These are phyloP conservation scores for Acholoe squamosa DNA, from an alignment of 2,888 invertebrate genomes.

Conservation along the genomic window DNA sequence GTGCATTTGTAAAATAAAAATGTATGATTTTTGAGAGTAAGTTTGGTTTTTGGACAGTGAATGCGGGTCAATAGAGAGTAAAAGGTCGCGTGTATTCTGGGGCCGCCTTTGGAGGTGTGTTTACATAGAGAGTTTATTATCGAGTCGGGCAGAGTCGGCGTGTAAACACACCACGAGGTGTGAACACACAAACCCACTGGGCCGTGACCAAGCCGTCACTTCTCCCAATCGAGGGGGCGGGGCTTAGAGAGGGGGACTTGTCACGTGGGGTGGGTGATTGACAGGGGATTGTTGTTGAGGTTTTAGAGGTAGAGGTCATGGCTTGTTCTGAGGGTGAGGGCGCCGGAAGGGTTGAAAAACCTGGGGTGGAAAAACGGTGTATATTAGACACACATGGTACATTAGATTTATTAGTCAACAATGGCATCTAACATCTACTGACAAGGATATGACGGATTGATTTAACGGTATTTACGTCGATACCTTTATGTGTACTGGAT, in stretches of 20 bases:
- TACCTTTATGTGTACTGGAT: no score
- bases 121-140: slow-evolving; percentile 41
- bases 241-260: neutral
- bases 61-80: no score
- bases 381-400: neutral
- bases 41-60: neutral
- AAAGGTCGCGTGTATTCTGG: neutral
- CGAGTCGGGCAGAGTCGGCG: neutral
- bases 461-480: no score
- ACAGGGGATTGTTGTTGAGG: slow-evolving; percentile 17
- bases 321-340: neutral
- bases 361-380: neutral
- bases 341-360: neutral
- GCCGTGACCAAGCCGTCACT: neutral
- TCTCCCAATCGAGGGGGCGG: neutral
- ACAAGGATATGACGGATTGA: no score
- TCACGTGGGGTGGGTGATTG: slow-evolving; percentile 12
- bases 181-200: slow-evolving; percentile 53
- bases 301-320: neutral
- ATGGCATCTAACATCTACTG: neutral
- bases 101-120: neutral
- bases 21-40: neutral
- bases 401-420: neutral
- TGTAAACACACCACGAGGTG: slow-evolving; percentile 53
- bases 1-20: neutral